Conservation (phyloP, 2,797 vertebrate genomes). For the Melanotaenia parkinsoni region DNA sequence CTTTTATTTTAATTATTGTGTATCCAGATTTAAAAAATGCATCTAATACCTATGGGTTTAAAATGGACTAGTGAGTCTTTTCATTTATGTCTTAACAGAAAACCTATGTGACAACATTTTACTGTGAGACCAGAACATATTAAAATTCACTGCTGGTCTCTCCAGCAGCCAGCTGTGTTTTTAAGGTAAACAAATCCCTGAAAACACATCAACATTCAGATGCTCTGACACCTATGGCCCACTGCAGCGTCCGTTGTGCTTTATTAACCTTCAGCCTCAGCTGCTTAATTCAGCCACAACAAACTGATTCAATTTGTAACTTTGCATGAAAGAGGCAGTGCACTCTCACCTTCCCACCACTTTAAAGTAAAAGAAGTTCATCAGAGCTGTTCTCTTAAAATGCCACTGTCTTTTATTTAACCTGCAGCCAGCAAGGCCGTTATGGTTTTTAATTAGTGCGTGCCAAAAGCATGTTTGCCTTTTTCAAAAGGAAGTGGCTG, state of each 20-base stretch:
- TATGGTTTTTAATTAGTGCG: slow-evolving; percentile 56
- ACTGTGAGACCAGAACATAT: slow-evolving; percentile 10
- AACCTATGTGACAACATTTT: slow-evolving; percentile 21
- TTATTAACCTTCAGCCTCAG: slow-evolving; percentile 36
- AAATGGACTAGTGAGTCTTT: background rate
- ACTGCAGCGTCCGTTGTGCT: slow-evolving; percentile 25
- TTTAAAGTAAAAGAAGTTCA: slow-evolving; percentile 41
- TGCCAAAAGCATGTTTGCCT: slow-evolving; percentile 53
- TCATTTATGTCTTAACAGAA: background rate
- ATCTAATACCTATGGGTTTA: background rate
- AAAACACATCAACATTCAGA: slow-evolving; percentile 20
- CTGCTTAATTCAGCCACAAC: slow-evolving; percentile 21
- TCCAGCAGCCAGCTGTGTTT: slow-evolving; percentile 34
- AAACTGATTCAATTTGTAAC: slow-evolving; percentile 25
- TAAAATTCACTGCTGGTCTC: slow-evolving; percentile 32
- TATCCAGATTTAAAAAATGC: background rate
- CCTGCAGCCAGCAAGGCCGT: slow-evolving; percentile 32
- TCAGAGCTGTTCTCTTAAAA: slow-evolving; percentile 51
- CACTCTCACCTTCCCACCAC: slow-evolving; percentile 30
- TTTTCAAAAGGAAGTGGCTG: slow-evolving; percentile 59
- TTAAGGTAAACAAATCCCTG: slow-evolving; percentile 41
- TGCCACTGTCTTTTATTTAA: slow-evolving; percentile 62
- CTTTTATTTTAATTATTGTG: background rate
- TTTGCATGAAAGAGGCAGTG: slow-evolving; percentile 26
- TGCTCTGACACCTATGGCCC: background rate